Evolutionary conservation across 2,113 vertebrate genomes (phyloP), one percentile per base, ranked within the genome.

Genomic region (Guaruba guarouba): DNA sequence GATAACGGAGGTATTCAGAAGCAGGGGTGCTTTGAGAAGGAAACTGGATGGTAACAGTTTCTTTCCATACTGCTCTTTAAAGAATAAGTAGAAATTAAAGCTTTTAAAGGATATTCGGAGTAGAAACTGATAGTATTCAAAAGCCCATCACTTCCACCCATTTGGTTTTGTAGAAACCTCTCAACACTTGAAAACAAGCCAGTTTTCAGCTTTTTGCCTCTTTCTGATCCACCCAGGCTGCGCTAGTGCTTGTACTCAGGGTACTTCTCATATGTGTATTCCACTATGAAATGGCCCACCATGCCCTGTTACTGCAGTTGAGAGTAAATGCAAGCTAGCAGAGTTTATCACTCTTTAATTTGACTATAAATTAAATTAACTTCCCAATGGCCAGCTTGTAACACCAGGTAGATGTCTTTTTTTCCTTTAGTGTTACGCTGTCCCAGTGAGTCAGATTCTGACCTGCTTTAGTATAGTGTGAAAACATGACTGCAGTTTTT

Each of bases 91-190:
- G n/a, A 63, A 61, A 10, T 2, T 1, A 8, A 74, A 25, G 9
- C 25, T 35, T 86, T 48, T 14, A 25, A 48, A 67, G 43, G 25
- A 66, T 90, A 79, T 78, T 54, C 25, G 44, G 52, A 80, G 22
- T 54, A 33, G 77, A 54, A 91, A 23, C 39, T 14, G 3, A 17
- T 55, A 37, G 29, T 28, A 18, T 13, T 51, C 41, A 37, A 63
- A 59, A 31, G 25, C 18, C 17, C 43, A n/a, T 71, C 0, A 0
- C 78, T 52, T 74, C 43, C 35, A 13, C 7, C 15, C 0, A 0
- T 37, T 46, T 48, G 61, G 14, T 46, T 1, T 10, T 11, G 27
- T 12, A 69, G 44, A 46, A 37, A 31, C 20, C 22, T 82, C 41
- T 25, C 27, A 6, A 12, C 57, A 66, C 17, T 44, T 51, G 15